Conservation (phyloP, 92 coral and sea anemone genomes). For the Palythoa grandiflora region DNA sequence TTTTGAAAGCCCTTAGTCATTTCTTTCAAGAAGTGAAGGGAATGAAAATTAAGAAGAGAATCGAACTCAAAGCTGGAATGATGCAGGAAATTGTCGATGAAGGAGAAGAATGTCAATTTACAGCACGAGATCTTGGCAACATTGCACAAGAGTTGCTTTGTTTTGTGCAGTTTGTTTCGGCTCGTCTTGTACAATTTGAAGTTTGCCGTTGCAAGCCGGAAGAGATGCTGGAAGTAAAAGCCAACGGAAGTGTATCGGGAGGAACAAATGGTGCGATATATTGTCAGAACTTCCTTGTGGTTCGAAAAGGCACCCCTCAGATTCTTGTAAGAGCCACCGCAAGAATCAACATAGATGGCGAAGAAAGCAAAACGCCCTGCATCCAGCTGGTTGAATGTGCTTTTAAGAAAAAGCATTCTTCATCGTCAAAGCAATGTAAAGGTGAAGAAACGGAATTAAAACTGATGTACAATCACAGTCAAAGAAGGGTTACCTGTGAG, state of each 20-base stretch:
- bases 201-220: not conserved
- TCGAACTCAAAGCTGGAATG: slow-evolving; percentile 19
- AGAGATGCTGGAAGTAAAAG: too few species aligned
- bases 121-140: not conserved
- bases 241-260: not conserved
- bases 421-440: too few species aligned
- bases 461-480: not conserved
- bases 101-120: not conserved
- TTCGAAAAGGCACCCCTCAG: not conserved
- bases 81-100: slow-evolving; percentile 20
- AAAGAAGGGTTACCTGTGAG: not conserved
- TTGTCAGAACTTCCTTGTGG: slow-evolving; percentile 1
- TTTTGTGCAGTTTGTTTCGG: slow-evolving; percentile 22
- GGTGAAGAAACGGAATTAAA: not conserved
- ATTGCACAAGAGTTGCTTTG: slow-evolving; percentile 1
- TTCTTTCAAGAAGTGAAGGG: slow-evolving; percentile 26
- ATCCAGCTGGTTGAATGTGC: too few species aligned
- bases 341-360: not conserved
- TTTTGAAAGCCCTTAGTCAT: slow-evolving; percentile 8
- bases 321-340: not conserved
- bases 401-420: too few species aligned
- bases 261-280: not conserved
- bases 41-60: slow-evolving; percentile 14
- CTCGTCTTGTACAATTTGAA: slow-evolving; percentile 26
- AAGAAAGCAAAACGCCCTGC: not conserved